Evolutionary conservation across 2,113 vertebrate genomes (phyloP).

Genomic region (Chunga burmeisteri): DNA sequence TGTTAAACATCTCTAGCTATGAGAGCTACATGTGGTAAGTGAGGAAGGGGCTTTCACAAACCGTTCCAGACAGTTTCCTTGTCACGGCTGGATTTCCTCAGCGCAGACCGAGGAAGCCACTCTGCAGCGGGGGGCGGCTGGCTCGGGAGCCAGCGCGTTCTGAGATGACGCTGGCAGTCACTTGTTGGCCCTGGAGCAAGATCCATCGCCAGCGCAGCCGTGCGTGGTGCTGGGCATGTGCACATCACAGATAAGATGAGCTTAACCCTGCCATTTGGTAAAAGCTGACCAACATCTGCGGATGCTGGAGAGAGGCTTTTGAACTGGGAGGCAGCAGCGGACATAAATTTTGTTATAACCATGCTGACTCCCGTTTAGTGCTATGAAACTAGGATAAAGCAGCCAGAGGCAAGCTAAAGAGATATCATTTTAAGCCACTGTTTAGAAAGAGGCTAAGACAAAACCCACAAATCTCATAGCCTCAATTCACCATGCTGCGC

Average conservation of each 20-base stretch:
- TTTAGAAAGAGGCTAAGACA: not conserved
- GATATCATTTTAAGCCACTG: not conserved
- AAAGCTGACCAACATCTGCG: not conserved
- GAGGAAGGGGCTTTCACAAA: not conserved
- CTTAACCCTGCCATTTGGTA: not conserved
- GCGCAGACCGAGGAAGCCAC: rapidly evolving
- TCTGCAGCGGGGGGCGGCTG: not conserved
- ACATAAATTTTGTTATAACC: not conserved
- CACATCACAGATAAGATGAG: not conserved
- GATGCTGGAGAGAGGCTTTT: not conserved
- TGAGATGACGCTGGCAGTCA: not conserved
- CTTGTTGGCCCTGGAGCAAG: not conserved
- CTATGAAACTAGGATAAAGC: not conserved
- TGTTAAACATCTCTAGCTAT: not conserved
- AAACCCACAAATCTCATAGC: not conserved
- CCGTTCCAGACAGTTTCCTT: not conserved
- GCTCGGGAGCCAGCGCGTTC: not conserved
- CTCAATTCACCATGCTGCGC: not conserved
- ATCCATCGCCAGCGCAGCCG: not conserved
- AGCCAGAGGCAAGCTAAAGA: not conserved
- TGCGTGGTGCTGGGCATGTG: not conserved
- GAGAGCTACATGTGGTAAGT: not conserved
- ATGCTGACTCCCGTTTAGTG: not conserved
- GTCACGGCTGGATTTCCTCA: not conserved
- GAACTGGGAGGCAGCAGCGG: not conserved